These are phyloP conservation scores for Triplophysa rosa DNA, from an alignment of 2,113 vertebrate genomes.

Conservation along the genomic window DNA sequence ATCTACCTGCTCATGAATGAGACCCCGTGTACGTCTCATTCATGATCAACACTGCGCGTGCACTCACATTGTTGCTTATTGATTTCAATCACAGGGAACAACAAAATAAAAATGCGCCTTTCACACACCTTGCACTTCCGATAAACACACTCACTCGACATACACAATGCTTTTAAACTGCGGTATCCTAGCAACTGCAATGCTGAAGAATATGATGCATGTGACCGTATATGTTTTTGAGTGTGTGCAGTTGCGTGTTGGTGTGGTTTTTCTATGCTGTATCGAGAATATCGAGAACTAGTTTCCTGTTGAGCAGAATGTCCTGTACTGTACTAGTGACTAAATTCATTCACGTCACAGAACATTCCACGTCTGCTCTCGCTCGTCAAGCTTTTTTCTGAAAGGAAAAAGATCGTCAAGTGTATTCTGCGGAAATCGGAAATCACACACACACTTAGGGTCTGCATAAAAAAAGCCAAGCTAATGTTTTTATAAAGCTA, in stretches of 20 bases:
- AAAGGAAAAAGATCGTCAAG: neutral
- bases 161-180: constrained; percentile 61
- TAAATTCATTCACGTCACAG: neutral
- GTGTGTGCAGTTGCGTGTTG: constrained; percentile 34
- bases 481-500: too few species aligned
- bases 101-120: constrained; percentile 11
- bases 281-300: neutral
- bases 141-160: constrained; percentile 1
- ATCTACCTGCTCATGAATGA: neutral
- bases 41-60: too few species aligned
- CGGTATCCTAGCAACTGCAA: constrained; percentile 75
- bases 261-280: too few species aligned
- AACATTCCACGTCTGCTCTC: constrained; percentile 10
- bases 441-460: neutral
- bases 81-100: constrained; percentile 16
- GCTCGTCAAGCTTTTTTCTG: neutral
- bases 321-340: neutral
- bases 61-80: neutral
- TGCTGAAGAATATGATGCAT: constrained; percentile 65
- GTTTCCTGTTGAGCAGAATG: constrained; percentile 9
- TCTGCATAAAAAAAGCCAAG: too few species aligned
- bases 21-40: neutral
- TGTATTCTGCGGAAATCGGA: neutral
- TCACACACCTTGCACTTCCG: neutral
- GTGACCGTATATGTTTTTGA: constrained; percentile 48